phyloP scores from a whole-genome alignment of 1,140 invertebrate genomes.

The Tetranychus urticae region DNA sequence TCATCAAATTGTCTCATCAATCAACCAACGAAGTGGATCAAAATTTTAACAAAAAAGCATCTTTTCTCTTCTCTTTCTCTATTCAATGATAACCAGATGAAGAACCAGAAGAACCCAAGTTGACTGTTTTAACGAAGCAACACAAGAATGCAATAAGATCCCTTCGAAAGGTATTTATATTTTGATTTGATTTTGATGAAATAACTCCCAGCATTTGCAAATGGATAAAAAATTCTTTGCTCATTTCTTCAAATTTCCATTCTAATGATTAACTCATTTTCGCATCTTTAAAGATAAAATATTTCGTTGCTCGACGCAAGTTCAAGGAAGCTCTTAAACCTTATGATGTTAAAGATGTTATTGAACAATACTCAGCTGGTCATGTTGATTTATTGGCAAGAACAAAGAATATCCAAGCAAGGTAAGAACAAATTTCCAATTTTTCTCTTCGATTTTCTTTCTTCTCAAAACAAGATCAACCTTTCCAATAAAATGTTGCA shows the following conservation, averaged over 20 bases:
- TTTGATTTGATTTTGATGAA: neutral
- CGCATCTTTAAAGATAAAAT: constrained; percentile 42
- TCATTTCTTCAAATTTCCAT: neutral
- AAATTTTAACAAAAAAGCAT: too few relatives aligned
- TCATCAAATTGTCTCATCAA: too few relatives aligned
- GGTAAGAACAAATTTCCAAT: constrained; percentile 25
- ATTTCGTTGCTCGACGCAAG: constrained; percentile 67
- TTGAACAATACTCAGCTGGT: constrained; percentile 81
- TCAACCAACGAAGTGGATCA: too few relatives aligned
- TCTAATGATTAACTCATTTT: neutral
- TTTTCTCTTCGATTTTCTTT: neutral
- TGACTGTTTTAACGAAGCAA: constrained; percentile 48
- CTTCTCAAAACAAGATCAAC: neutral
- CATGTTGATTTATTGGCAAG: constrained; percentile 67
- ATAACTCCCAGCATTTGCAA: neutral
- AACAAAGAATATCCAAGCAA: constrained; percentile 61
- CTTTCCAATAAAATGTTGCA: too few relatives aligned
- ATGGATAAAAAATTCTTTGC: neutral
- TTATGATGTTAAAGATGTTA: constrained; percentile 91
- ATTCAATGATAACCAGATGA: constrained; percentile 22
- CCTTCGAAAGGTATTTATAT: constrained; percentile 52
- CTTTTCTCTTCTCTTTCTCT: constrained; percentile 1
- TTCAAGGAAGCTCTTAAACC: constrained; percentile 86
- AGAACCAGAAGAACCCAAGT: constrained; percentile 38
- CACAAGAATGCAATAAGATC: constrained; percentile 78